A percentile compares a stretch with the other conserved stretches of the same genome.
phyloP scores from a whole-genome alignment of 1,140 invertebrate genomes.

The Vollenhovia emeryi region DNA sequence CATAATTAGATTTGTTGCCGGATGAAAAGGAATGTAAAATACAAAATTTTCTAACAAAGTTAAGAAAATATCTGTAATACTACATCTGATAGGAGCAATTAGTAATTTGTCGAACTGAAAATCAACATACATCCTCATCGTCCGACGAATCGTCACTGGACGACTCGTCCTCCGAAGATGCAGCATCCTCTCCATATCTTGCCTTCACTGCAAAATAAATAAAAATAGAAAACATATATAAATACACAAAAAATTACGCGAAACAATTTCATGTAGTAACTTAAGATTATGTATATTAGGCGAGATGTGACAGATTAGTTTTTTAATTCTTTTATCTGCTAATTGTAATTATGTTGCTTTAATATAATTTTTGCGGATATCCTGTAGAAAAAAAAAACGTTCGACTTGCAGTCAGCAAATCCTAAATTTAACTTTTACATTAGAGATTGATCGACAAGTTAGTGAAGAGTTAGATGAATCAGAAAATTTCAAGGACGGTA shows the following conservation, averaged over 20 bases:
- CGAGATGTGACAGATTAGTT: no score
- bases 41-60: not conserved
- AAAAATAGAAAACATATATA: not conserved
- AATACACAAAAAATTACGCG: not conserved
- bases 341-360: no score
- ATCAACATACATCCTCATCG: slow-evolving; percentile 84
- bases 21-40: not conserved
- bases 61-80: not conserved
- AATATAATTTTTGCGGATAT: no score
- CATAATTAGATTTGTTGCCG: not conserved
- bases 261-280: not conserved
- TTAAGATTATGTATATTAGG: not conserved
- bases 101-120: not conserved
- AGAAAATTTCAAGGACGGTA: no score
- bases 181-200: slow-evolving; percentile 88
- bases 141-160: slow-evolving; percentile 84
- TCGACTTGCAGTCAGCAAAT: no score
- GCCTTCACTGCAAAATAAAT: slow-evolving; percentile 88
- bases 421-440: no score
- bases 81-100: not conserved
- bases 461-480: no score
- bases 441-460: no score
- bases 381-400: no score
- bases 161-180: slow-evolving; percentile 77
- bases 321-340: no score